phyloP scores from a whole-genome alignment of 1,140 invertebrate genomes.

The Trichoplusia ni region DNA sequence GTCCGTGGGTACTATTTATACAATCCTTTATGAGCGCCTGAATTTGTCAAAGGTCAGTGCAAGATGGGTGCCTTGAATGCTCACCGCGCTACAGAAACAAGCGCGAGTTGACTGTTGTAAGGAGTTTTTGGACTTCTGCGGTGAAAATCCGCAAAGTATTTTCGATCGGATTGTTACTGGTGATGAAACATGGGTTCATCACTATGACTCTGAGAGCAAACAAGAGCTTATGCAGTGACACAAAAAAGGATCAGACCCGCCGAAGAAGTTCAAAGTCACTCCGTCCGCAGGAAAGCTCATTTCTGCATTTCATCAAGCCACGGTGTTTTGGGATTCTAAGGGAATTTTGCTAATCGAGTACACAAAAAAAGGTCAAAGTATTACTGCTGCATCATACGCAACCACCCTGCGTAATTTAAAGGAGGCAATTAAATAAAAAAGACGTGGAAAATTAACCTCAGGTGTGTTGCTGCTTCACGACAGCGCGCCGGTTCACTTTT shows the following conservation, averaged over 20 bases:
- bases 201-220: conserved; percentile 1
- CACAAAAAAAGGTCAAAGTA: conserved; percentile 35
- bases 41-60: not conserved
- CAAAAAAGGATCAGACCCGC: conserved; percentile 23
- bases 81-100: conserved; percentile 17
- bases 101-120: conserved; percentile 4
- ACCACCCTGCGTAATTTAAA: conserved; percentile 21
- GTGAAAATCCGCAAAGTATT: not conserved
- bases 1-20: not conserved
- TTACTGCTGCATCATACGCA: conserved; percentile 30
- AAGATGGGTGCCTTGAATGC: conserved; percentile 4
- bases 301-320: no score
- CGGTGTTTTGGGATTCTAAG: no score
- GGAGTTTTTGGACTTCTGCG: conserved; percentile 31
- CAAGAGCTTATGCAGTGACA: conserved; percentile 23
- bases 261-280: conserved; percentile 32
- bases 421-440: conserved; percentile 30
- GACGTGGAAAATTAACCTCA: conserved; percentile 23
- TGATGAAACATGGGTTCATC: not conserved
- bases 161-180: conserved; percentile 20
- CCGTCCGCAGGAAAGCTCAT: conserved; percentile 25
- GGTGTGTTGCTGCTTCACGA: conserved; percentile 30
- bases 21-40: not conserved
- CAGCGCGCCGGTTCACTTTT: conserved; percentile 34
- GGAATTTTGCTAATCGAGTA: conserved; percentile 33